phyloP scores from a whole-genome alignment of 2,888 invertebrate species.

The Drymonia ruficornis region DNA sequence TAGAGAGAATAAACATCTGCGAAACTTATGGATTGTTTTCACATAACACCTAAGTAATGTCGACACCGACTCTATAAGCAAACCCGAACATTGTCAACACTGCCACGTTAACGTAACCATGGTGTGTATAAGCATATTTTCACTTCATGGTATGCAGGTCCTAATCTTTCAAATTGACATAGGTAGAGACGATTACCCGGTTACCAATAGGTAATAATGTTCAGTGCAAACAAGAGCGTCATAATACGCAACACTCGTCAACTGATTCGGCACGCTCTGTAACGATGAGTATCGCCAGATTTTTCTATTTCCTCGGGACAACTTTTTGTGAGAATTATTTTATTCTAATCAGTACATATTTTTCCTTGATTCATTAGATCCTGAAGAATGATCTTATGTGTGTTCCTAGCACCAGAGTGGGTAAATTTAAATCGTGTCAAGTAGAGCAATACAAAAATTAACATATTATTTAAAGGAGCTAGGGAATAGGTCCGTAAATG shows the following conservation, averaged over 20 bases:
- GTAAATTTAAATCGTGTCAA: no score
- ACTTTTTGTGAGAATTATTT: no score
- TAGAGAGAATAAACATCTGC: no score
- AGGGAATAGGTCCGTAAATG: no score
- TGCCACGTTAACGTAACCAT: neutral
- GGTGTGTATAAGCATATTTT: neutral
- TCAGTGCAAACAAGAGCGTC: slow-evolving; percentile 25
- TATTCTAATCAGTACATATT: no score
- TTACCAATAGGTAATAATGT: slow-evolving; percentile 24
- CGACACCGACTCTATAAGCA: neutral
- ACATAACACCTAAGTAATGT: neutral
- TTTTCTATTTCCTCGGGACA: no score
- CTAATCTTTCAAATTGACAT: neutral
- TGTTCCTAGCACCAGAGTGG: no score
- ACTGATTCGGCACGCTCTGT: slow-evolving; percentile 48
- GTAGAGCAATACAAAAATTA: no score
- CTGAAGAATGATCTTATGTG: no score
- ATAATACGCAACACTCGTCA: slow-evolving; percentile 24
- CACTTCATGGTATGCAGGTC: neutral
- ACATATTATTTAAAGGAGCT: no score
- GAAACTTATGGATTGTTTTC: no score
- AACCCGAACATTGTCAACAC: neutral
- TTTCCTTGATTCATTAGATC: no score
- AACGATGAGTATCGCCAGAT: slow-evolving; percentile 26
- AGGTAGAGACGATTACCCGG: slow-evolving; percentile 11